Conservation (phyloP, 2,113 vertebrate genomes). For the Naja naja region DNA sequence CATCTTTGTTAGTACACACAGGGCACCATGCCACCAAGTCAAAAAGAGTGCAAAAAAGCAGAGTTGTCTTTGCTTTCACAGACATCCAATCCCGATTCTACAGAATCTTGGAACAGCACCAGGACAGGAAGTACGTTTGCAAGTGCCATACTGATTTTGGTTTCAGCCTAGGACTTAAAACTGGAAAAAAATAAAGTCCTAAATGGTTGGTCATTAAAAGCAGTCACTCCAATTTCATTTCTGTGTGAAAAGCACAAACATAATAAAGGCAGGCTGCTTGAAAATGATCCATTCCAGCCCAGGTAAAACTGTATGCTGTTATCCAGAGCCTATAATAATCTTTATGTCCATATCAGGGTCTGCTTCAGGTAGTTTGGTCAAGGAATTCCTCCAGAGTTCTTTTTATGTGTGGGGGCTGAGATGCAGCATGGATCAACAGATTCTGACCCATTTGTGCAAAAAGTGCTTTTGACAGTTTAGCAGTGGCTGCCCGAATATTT, state of each 20-base stretch:
- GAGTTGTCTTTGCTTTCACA: constrained; percentile 42
- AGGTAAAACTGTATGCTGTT: constrained; percentile 61
- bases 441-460: constrained; percentile 81
- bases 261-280: constrained; percentile 49
- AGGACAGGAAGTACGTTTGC: background rate
- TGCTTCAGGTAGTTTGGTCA: constrained; percentile 56
- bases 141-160: constrained; percentile 28
- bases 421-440: constrained; percentile 74
- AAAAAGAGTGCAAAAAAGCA: constrained; percentile 41
- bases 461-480: constrained; percentile 80
- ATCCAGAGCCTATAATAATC: background rate
- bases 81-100: constrained; percentile 34
- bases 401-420: constrained; percentile 75
- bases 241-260: constrained; percentile 70
- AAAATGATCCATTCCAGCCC: constrained; percentile 64
- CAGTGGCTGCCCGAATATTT: constrained; percentile 77
- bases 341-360: background rate
- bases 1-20: constrained; percentile 52
- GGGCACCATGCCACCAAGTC: constrained; percentile 37
- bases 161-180: constrained; percentile 21
- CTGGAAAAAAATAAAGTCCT: background rate
- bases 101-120: constrained; percentile 19
- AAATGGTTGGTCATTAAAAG: background rate
- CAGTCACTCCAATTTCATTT: constrained; percentile 34
- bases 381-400: constrained; percentile 80